These are phyloP conservation scores for Hyalella azteca DNA, from an alignment of 2,888 invertebrate genomes.

Conservation along the genomic window DNA sequence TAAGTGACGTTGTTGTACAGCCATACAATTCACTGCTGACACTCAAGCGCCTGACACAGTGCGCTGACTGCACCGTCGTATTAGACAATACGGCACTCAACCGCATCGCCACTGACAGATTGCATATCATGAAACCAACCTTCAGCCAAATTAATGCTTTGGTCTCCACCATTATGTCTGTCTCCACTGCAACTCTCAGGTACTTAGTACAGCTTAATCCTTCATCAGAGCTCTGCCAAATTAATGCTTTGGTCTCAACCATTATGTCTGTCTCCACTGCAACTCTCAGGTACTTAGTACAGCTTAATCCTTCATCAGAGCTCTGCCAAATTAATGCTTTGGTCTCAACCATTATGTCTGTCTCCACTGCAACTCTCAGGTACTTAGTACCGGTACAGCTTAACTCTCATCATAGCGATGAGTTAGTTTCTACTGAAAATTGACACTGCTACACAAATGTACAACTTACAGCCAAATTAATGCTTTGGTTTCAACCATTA, in stretches of 20 bases:
- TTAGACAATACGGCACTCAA: constrained; percentile 97
- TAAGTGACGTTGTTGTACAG: constrained; percentile 89
- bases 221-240: too few relatives aligned
- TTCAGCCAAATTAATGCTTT: constrained; percentile 96
- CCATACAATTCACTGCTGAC: constrained; percentile 96
- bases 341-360: constrained; percentile 98
- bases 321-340: constrained; percentile 96
- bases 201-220: too few relatives aligned
- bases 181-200: constrained; percentile 91
- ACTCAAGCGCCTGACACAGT: constrained; percentile 88
- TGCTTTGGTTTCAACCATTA: constrained; percentile 94
- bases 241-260: constrained; percentile 95
- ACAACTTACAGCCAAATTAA: constrained; percentile 97
- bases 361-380: constrained; percentile 91
- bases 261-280: constrained; percentile 99
- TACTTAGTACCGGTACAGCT: too few relatives aligned
- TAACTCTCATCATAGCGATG: too few relatives aligned
- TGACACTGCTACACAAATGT: too few relatives aligned
- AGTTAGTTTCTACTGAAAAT: too few relatives aligned
- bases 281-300: constrained; percentile 82
- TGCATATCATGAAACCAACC: constrained; percentile 94
- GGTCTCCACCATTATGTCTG: constrained; percentile 98
- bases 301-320: too few relatives aligned
- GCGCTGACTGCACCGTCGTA: constrained; percentile 96
- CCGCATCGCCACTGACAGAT: constrained; percentile 87